Conservation (phyloP, 2,888 invertebrate genomes). For the Hyppa rectilinea region DNA sequence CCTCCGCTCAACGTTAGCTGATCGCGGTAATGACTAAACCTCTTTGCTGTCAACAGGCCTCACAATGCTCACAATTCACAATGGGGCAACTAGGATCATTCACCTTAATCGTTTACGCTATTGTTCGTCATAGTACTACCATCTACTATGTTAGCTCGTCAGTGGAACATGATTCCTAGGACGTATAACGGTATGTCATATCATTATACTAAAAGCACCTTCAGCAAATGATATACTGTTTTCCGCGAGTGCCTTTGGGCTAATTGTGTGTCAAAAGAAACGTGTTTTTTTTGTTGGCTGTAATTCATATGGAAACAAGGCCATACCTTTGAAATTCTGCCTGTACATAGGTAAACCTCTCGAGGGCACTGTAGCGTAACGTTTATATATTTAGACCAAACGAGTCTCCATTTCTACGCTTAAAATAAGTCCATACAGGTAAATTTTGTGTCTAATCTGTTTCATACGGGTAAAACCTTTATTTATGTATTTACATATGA, state of each 20-base stretch:
- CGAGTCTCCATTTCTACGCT: slow-evolving; percentile 48
- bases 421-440: slow-evolving; percentile 40
- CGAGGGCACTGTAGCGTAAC: slow-evolving; percentile 24
- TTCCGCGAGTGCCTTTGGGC: neutral
- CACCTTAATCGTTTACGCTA: slow-evolving; percentile 38
- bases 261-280: slow-evolving; percentile 12
- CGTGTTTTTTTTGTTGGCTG: neutral
- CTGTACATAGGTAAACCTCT: slow-evolving; percentile 16
- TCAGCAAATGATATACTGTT: neutral
- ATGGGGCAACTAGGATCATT: slow-evolving; percentile 48
- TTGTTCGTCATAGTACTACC: slow-evolving; percentile 41
- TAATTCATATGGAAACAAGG: slow-evolving; percentile 25
- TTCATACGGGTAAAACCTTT: slow-evolving; percentile 7
- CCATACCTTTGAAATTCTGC: slow-evolving; percentile 24
- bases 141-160: neutral
- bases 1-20: neutral
- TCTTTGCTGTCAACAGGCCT: slow-evolving; percentile 21
- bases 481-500: slow-evolving; percentile 16
- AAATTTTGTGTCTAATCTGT: slow-evolving; percentile 26
- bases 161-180: neutral
- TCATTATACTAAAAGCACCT: neutral
- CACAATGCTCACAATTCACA: slow-evolving; percentile 30
- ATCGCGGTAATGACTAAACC: slow-evolving; percentile 35
- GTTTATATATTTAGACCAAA: slow-evolving; percentile 49
- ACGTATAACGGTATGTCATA: neutral